Evolutionary conservation across 1,140 invertebrate genomes (phyloP), one percentile per base, ranked within the genome.

Genomic region (Aphaenogaster floridana): DNA sequence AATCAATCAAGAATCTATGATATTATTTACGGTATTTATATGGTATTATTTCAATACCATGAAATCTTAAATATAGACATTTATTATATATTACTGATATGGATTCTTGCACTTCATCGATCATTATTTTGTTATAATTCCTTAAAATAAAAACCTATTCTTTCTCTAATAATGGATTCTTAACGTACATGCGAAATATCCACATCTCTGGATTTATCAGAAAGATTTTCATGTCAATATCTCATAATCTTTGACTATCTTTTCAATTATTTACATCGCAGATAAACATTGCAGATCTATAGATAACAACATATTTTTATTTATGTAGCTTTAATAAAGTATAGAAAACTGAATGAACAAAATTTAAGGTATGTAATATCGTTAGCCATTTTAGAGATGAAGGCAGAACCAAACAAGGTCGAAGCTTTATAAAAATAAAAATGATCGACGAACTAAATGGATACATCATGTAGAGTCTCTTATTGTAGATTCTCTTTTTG

Each of bases 381-480:
- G 3, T 81, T 72, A 34, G 4, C 7, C 13, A 15, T 74, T 50
- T 48, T 84, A 72, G 28, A 48, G 57, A 74, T 61, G 8, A 45
- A 59, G 28, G 34, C n/a, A 74, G n/a, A 84, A 50, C 52, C 34
- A 59, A 84, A 48, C 5, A 21, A 42, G 7, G 2, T 28, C 2
- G 8, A 64, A 57, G 64, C 39, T 52, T 71, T 80, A 69, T 54
- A 72, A 61, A 57, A 59, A 83, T 66, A 80, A 69, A 59, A 69
- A 72, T 45, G 6, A 57, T n/a, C 34, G 17, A 64, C 42, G 21
- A 59, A 74, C 39, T 48, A 79, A 59, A 59, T 78, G 15, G 8
- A 61, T 63, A 63, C 9, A 63, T 45, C 3, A 66, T 57, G 5
- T 45, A 45, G 54, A 78, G 13, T 36, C 15, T 63, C 34, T 63